phyloP scores from a whole-genome alignment of 2,113 vertebrate species.

The Natator depressus region DNA sequence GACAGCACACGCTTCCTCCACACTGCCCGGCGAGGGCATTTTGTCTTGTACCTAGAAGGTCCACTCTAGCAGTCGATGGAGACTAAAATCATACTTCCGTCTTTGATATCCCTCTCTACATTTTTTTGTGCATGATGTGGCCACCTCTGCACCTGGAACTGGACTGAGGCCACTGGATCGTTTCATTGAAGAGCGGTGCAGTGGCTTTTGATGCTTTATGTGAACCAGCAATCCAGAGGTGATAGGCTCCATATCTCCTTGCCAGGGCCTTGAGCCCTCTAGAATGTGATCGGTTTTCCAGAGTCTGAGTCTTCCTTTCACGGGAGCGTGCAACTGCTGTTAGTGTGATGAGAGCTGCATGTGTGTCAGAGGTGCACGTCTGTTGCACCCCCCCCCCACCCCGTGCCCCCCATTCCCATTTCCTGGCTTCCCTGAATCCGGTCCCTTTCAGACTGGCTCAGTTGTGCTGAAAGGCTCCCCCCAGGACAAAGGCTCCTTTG shows the following conservation, averaged over 20 bases:
- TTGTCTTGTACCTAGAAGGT: neutral
- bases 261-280: neutral
- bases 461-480: neutral
- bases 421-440: neutral
- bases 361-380: neutral
- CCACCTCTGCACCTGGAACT: neutral
- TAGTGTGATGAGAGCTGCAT: neutral
- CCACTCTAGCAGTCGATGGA: neutral
- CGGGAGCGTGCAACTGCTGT: rapidly evolving
- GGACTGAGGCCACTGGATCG: neutral
- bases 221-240: neutral
- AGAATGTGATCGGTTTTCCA: neutral
- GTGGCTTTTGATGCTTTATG: neutral
- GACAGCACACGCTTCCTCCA: neutral
- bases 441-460: constrained; percentile 28
- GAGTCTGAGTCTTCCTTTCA: neutral
- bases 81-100: neutral
- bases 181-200: neutral
- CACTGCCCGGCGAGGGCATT: neutral
- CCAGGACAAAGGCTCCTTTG: constrained; percentile 50
- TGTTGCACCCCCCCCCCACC: neutral
- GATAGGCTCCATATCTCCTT: neutral
- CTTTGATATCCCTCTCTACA: neutral
- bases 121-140: neutral
- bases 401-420: neutral